Evolutionary conservation across 2,888 invertebrate species (phyloP).

Genomic region (Dicycla oo): DNA sequence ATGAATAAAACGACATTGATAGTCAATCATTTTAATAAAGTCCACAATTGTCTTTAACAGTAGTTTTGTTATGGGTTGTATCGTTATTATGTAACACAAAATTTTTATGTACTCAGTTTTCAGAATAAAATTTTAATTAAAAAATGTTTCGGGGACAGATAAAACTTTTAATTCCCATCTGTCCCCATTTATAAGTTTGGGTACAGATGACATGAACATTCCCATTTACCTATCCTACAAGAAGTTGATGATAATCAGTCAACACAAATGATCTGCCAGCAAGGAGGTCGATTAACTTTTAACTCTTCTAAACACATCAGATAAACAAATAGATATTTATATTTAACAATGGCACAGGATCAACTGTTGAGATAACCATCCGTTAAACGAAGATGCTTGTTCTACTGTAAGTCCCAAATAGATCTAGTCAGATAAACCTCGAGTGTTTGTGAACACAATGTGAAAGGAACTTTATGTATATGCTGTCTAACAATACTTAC

Average conservation of each 20-base stretch:
- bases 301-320: conserved; percentile 40
- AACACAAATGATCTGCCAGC: conserved; percentile 4
- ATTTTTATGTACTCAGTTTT: too few relatives aligned
- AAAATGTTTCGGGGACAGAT: too few relatives aligned
- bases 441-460: conserved; percentile 58
- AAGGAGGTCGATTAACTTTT: conserved; percentile 30
- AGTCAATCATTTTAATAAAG: too few relatives aligned
- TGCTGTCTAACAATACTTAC: conserved; percentile 70
- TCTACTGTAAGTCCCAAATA: conserved; percentile 57
- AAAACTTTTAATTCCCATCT: too few relatives aligned
- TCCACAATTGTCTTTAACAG: too few relatives aligned
- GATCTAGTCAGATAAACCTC: conserved; percentile 58
- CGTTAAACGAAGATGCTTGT: conserved; percentile 48
- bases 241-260: conserved; percentile 17
- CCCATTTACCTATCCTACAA: too few relatives aligned
- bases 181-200: too few relatives aligned
- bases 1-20: too few relatives aligned
- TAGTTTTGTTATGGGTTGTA: too few relatives aligned
- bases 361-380: conserved; percentile 46
- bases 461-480: conserved; percentile 64
- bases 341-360: conserved; percentile 57
- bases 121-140: too few relatives aligned
- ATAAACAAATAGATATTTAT: conserved; percentile 30
- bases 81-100: too few relatives aligned
- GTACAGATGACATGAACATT: too few relatives aligned